Percentiles rank a stretch among this genome's conserved stretches.
These are phyloP conservation scores for Drosophila chauvacae DNA, from an alignment of 1,140 invertebrate species.

Conservation along the genomic window DNA sequence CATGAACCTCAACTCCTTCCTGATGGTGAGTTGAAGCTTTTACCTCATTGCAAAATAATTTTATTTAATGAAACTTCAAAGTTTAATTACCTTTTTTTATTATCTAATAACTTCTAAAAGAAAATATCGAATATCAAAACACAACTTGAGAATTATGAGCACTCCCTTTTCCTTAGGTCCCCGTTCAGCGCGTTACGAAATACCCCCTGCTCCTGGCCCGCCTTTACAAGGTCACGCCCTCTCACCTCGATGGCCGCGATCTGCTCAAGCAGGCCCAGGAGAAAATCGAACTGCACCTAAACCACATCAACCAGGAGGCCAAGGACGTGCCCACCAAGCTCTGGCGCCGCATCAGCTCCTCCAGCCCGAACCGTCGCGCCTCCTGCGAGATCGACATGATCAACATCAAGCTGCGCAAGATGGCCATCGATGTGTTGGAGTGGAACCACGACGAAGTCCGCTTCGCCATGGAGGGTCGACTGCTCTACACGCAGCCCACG, in stretches of 20 bases:
- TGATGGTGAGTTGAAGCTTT: constrained; percentile 90
- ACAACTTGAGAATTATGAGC: background rate
- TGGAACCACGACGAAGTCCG: constrained; percentile 96
- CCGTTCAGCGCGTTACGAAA: constrained; percentile 95
- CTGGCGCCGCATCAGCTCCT: constrained; percentile 94
- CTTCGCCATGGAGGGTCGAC: constrained; percentile 94
- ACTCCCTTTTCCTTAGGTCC: constrained; percentile 86
- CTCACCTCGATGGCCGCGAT: constrained; percentile 91
- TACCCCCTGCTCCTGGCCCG: constrained; percentile 96
- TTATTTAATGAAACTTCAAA: too few relatives aligned
- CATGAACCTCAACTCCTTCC: constrained; percentile 98
- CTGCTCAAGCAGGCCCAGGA: constrained; percentile 93
- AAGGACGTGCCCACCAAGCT: constrained; percentile 95
- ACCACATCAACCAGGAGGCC: constrained; percentile 97
- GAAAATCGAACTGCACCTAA: constrained; percentile 96
- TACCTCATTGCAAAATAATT: fast-evolving
- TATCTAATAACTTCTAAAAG: too few relatives aligned
- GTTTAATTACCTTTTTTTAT: too few relatives aligned
- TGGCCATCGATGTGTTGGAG: constrained; percentile 95
- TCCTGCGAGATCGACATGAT: constrained; percentile 93
- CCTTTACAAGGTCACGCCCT: constrained; percentile 95
- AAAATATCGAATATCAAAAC: too few relatives aligned
- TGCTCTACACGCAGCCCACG: constrained; percentile 93
- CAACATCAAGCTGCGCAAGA: constrained; percentile 94
- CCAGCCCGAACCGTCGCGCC: constrained; percentile 88